Base-by-base conservation (phyloP, 2,113 vertebrate genomes). In the Vulpes lagopus region DNA sequence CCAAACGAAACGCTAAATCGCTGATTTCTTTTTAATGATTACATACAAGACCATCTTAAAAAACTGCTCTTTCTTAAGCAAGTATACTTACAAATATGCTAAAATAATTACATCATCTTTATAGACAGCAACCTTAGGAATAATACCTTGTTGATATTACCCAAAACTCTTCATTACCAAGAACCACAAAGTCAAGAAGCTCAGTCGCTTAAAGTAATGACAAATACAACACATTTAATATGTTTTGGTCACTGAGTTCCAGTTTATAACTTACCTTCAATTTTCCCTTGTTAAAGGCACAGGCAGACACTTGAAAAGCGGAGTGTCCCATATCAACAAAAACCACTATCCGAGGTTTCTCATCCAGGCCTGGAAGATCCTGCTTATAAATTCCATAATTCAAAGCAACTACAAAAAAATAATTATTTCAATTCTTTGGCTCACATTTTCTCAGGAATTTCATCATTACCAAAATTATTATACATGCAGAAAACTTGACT, bases 241-340 rank as follows among this genome's bases (percentile, higher is more conserved):
- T 11, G 11, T 38, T 53, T 88, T 51, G 16, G 53, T 88, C 32
- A 81, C 8, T 71, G 25, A 73, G 8, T 62, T 95, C 20, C 35
- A 57, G 35, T 5, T 35, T 67, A 73, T n/a, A 4, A 81, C 30
- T 30, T 98, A 99, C 99, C 99, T 99, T 99, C 69, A 99, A 83
- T 92, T 99, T 99, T 67, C 98, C 98, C 96, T 99, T 99, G 96
- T 99, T 99, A 96, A 99, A 99, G 7, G 99, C 99, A 97, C 99
- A 99, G 74, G 98, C 98, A 84, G 98, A 99, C 43, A 99, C 98
- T 97, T 99, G 99, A 96, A 99, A 99, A 23, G 99, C 98, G n/a
- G 99, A 99, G 96, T 99, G 99, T 14, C 99, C 99, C 99, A 99
- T 99, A 93, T 99, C 99, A 80, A 98, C 99, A 98, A 99, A 99